Conservation (phyloP, 2,888 invertebrate genomes). For the Eilema sororculum region DNA sequence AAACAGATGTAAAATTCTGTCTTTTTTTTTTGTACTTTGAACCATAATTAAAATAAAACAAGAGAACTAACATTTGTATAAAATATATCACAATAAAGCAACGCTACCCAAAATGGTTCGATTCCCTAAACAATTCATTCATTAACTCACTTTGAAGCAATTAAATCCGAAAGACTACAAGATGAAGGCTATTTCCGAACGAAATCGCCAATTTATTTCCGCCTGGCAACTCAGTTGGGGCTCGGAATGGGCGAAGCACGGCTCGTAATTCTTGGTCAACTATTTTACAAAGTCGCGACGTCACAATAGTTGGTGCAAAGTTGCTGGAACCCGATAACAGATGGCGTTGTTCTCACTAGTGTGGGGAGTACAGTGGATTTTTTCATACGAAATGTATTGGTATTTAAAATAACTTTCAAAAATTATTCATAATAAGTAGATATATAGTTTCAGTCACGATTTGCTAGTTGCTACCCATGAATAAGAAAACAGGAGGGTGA, state of each 20-base stretch:
- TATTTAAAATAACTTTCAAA: too few relatives aligned
- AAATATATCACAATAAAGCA: not conserved
- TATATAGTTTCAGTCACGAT: too few relatives aligned
- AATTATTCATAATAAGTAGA: too few relatives aligned
- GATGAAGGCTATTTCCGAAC: conserved; percentile 51
- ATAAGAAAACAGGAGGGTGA: too few relatives aligned
- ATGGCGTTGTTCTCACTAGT: conserved; percentile 23
- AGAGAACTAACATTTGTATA: not conserved
- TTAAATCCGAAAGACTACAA: conserved; percentile 36
- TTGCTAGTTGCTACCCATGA: too few relatives aligned
- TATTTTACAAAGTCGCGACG: conserved; percentile 26
- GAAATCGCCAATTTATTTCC: conserved; percentile 58
- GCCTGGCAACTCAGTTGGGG: conserved; percentile 47
- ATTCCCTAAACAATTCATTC: conserved; percentile 10
- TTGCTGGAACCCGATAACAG: conserved; percentile 20
- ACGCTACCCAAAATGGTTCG: not conserved
- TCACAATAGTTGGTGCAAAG: conserved; percentile 5
- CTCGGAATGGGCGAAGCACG: conserved; percentile 32
- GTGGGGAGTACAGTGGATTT: too few relatives aligned
- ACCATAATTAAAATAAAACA: not conserved
- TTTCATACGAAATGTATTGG: too few relatives aligned
- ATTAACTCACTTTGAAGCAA: conserved; percentile 27
- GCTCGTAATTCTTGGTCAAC: conserved; percentile 34
- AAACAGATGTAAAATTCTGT: too few relatives aligned
- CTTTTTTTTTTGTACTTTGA: too few relatives aligned